A percentile compares a stretch with the other conserved stretches of the same genome.
phyloP scores from a whole-genome alignment of 2,888 invertebrate genomes.

The Lasius platythorax region DNA sequence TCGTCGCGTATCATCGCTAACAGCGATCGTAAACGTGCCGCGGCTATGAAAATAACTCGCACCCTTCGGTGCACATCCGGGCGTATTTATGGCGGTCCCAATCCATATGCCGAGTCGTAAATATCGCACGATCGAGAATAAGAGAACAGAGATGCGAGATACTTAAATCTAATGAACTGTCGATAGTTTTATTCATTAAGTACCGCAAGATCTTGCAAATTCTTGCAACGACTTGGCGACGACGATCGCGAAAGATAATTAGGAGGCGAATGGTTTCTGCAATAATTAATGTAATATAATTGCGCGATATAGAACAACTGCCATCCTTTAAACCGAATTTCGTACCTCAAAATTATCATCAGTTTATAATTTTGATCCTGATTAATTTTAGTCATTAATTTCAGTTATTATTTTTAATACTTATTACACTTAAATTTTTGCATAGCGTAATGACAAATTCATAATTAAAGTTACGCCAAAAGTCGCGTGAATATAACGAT shows the following conservation, averaged over 20 bases:
- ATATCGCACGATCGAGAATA: slow-evolving; percentile 68
- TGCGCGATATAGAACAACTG: background rate
- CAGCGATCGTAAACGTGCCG: slow-evolving; percentile 28
- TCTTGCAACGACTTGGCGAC: background rate
- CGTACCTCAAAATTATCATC: background rate
- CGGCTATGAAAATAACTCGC: slow-evolving; percentile 66
- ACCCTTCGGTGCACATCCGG: slow-evolving; percentile 50
- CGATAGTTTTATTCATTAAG: slow-evolving; percentile 3
- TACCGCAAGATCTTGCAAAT: background rate
- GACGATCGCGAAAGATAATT: background rate
- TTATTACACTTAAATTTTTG: background rate
- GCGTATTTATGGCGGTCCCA: slow-evolving; percentile 64
- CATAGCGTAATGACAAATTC: background rate
- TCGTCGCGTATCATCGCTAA: slow-evolving; percentile 39
- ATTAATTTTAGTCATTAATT: background rate
- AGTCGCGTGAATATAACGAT: background rate
- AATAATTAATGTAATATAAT: background rate
- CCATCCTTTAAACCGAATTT: background rate
- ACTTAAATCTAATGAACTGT: slow-evolving; percentile 29
- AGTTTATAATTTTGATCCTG: background rate
- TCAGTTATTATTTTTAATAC: background rate
- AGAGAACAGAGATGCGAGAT: slow-evolving; percentile 7
- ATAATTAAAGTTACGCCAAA: background rate
- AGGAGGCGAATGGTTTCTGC: background rate
- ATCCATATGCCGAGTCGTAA: slow-evolving; percentile 47